phyloP scores from a whole-genome alignment of 1,140 invertebrate genomes.

The Physella acuta region DNA sequence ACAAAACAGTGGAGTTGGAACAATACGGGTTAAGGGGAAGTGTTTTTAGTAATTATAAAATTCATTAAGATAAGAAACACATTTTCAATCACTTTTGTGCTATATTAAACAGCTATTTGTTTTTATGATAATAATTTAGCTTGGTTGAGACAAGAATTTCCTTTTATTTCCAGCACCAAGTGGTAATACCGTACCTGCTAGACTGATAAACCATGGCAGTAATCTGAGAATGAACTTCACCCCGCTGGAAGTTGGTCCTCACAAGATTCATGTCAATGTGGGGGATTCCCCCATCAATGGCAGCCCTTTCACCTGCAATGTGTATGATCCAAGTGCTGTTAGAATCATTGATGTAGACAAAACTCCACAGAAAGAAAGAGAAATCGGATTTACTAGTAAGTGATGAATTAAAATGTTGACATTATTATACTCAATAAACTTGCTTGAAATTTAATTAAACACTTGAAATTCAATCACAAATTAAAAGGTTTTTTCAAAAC shows the following conservation, averaged over 20 bases:
- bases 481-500: too few relatives aligned
- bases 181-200: slow-evolving; percentile 64
- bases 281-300: slow-evolving; percentile 64
- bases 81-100: too few relatives aligned
- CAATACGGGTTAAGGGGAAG: too few relatives aligned
- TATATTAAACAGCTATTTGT: too few relatives aligned
- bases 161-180: slow-evolving; percentile 63
- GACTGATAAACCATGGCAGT: slow-evolving; percentile 54
- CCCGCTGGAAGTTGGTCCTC: slow-evolving; percentile 78
- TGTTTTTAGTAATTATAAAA: too few relatives aligned
- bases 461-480: too few relatives aligned
- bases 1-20: too few relatives aligned
- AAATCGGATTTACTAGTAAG: slow-evolving; percentile 76
- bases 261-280: slow-evolving; percentile 61
- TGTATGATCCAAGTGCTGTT: slow-evolving; percentile 82
- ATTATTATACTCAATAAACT: too few relatives aligned
- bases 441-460: too few relatives aligned
- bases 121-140: too few relatives aligned
- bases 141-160: too few relatives aligned
- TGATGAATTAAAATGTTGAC: background rate
- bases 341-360: slow-evolving; percentile 77
- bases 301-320: slow-evolving; percentile 74
- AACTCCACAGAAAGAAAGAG: slow-evolving; percentile 75
- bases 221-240: slow-evolving; percentile 86
- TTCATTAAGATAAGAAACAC: too few relatives aligned